phyloP scores from a whole-genome alignment of 2,888 invertebrate genomes.

The Podotricha telesiphe region DNA sequence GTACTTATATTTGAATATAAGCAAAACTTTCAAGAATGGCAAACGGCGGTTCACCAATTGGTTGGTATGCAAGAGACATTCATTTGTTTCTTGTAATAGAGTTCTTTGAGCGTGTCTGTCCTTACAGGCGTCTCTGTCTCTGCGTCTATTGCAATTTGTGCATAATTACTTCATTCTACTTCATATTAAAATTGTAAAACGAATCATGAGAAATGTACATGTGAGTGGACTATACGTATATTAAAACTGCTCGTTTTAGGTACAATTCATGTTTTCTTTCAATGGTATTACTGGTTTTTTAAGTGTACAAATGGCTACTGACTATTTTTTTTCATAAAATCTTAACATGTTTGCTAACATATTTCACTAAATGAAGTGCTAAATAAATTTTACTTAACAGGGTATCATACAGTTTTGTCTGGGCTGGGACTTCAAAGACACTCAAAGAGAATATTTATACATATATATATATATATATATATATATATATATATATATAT shows the following conservation, averaged over 20 bases:
- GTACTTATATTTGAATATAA: slow-evolving; percentile 33
- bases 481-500: too few species aligned
- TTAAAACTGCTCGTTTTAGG: neutral
- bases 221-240: neutral
- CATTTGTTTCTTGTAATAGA: slow-evolving; percentile 35
- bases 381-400: too few species aligned
- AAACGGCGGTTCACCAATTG: slow-evolving; percentile 26
- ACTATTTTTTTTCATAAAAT: too few species aligned
- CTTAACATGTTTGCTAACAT: too few species aligned
- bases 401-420: too few species aligned
- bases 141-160: slow-evolving; percentile 29
- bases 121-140: slow-evolving; percentile 25
- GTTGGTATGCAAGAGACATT: slow-evolving; percentile 39
- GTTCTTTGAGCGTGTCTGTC: slow-evolving; percentile 33
- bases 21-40: slow-evolving; percentile 36
- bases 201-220: neutral
- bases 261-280: too few species aligned
- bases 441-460: too few species aligned
- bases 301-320: too few species aligned
- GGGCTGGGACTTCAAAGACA: too few species aligned
- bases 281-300: too few species aligned
- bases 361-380: too few species aligned
- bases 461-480: too few species aligned
- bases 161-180: slow-evolving; percentile 1
- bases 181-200: slow-evolving; percentile 7